phyloP scores from a whole-genome alignment of 2,888 invertebrate genomes.

The Auanema freiburgensis region DNA sequence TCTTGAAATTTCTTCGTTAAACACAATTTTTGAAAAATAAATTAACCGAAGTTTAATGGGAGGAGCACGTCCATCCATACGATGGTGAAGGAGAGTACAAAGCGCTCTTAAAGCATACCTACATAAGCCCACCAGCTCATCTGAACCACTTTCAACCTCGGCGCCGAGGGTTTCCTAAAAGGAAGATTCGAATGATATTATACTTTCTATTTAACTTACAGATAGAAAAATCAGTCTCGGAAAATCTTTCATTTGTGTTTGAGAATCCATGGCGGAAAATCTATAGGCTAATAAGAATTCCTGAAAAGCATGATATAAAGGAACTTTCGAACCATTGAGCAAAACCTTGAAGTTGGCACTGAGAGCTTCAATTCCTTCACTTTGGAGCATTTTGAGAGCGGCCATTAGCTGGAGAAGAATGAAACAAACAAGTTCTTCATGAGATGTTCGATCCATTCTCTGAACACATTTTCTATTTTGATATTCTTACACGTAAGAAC shows the following conservation, averaged over 20 bases:
- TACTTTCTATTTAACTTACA: conserved; percentile 17
- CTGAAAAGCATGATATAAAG: conserved; percentile 10
- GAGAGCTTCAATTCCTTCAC: conserved; percentile 52
- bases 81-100: conserved; percentile 52
- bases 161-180: conserved; percentile 53
- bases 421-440: conserved; percentile 52
- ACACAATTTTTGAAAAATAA: not conserved
- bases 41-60: conserved; percentile 24
- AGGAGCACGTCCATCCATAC: conserved; percentile 46
- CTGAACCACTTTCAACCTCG: conserved; percentile 43
- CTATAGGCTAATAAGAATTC: conserved; percentile 55
- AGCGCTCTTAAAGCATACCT: conserved; percentile 52
- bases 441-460: conserved; percentile 37
- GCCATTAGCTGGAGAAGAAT: conserved; percentile 52
- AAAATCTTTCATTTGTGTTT: conserved; percentile 41
- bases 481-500: not conserved
- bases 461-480: too few species aligned
- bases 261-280: conserved; percentile 30
- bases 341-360: conserved; percentile 51
- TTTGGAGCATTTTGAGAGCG: conserved; percentile 52
- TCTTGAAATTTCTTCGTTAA: conserved; percentile 6
- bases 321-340: not conserved
- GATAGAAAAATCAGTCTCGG: conserved; percentile 50
- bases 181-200: not conserved
- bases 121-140: conserved; percentile 51